Percentiles rank a stretch among this genome's conserved stretches.
Evolutionary conservation across 2,797 vertebrate genomes (phyloP).

Genomic region (Lepidocolaptes lacrymiger): DNA sequence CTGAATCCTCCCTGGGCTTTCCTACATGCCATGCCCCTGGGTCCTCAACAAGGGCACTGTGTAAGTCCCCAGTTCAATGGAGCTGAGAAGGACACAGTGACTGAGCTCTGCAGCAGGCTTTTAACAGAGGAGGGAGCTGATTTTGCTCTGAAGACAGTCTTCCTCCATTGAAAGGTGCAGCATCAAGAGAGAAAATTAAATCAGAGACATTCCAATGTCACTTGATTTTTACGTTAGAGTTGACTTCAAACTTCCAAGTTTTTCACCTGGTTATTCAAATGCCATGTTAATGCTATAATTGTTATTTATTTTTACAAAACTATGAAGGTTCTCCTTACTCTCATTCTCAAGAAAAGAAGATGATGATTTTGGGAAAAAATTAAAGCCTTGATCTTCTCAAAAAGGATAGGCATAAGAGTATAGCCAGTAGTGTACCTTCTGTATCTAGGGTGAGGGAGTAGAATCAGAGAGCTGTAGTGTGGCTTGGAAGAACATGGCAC

Average conservation of each 20-base stretch:
- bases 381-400: not conserved
- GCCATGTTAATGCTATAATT: not conserved
- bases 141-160: not conserved
- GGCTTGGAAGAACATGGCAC: accelerated
- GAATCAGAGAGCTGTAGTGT: not conserved
- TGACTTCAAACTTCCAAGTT: not conserved
- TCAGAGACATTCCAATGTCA: not conserved
- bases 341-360: not conserved
- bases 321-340: not conserved
- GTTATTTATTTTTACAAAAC: not conserved
- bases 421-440: not conserved
- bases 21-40: accelerated
- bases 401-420: not conserved
- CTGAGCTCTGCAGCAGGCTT: not conserved
- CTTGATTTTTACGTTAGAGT: not conserved
- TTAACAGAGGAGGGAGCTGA: not conserved
- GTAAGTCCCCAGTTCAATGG: not conserved
- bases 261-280: not conserved
- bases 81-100: not conserved
- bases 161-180: not conserved
- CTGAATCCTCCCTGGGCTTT: not conserved
- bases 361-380: not conserved
- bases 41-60: not conserved
- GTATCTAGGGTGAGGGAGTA: not conserved
- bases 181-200: not conserved